Evolutionary conservation across 2,797 vertebrate genomes (phyloP).

Genomic region (Momotus momota): DNA sequence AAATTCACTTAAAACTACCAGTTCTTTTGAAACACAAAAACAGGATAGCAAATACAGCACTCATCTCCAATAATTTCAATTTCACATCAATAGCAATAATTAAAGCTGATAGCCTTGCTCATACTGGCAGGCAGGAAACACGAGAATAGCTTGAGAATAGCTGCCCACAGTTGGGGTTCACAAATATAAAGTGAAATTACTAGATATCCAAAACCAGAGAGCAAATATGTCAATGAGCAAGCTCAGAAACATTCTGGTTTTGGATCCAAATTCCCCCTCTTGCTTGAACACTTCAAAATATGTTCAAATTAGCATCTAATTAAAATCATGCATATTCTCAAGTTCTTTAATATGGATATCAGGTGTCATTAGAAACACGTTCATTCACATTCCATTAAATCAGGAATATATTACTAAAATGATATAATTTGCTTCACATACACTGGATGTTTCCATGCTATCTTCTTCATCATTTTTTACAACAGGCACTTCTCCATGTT

Average conservation of each 20-base stretch:
- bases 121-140: neutral
- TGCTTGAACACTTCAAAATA: neutral
- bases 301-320: neutral
- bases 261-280: neutral
- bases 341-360: neutral
- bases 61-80: neutral
- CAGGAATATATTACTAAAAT: slow-evolving; percentile 31
- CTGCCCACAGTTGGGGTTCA: neutral
- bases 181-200: neutral
- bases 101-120: neutral
- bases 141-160: neutral
- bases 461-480: slow-evolving; percentile 71
- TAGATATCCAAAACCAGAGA: neutral
- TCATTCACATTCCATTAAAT: slow-evolving; percentile 11
- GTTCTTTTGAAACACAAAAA: neutral
- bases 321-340: slow-evolving; percentile 23
- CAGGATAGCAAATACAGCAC: neutral
- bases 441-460: slow-evolving; percentile 52
- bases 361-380: neutral
- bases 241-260: neutral
- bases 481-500: slow-evolving; percentile 83
- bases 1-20: neutral
- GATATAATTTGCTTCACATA: slow-evolving; percentile 58
- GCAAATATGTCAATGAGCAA: neutral
- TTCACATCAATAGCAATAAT: neutral